phyloP scores from a whole-genome alignment of 2,113 vertebrate species.

The Hippocampus zosterae region DNA sequence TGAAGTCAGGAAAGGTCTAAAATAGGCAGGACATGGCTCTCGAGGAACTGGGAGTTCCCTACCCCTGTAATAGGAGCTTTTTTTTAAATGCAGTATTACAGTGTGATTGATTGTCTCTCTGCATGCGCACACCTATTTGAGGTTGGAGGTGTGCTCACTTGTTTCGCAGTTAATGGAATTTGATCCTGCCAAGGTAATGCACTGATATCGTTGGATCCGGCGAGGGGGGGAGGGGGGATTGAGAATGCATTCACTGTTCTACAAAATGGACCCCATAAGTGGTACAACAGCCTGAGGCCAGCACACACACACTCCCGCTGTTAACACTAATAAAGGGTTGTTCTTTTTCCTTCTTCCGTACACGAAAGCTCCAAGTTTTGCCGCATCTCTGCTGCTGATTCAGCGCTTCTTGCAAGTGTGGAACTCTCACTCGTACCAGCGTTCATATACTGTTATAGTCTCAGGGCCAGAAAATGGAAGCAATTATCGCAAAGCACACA shows the following conservation, averaged over 20 bases:
- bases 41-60: too few relatives aligned
- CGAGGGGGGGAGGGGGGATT: not conserved
- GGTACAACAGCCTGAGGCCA: slow-evolving; percentile 32
- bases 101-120: not conserved
- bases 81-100: not conserved
- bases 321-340: slow-evolving; percentile 8
- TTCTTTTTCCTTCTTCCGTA: slow-evolving; percentile 17
- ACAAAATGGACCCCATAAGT: slow-evolving; percentile 26
- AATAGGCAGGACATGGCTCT: too few relatives aligned
- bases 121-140: not conserved
- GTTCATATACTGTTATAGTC: slow-evolving; percentile 63
- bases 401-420: slow-evolving; percentile 42
- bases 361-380: slow-evolving; percentile 41
- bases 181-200: slow-evolving; percentile 17
- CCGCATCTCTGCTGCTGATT: slow-evolving; percentile 42
- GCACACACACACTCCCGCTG: slow-evolving; percentile 16
- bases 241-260: slow-evolving; percentile 2
- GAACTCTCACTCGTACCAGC: slow-evolving; percentile 48
- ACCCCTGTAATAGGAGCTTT: too few relatives aligned
- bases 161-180: not conserved
- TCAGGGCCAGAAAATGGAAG: slow-evolving; percentile 64
- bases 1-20: too few relatives aligned
- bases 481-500: slow-evolving; percentile 68
- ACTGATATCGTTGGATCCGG: slow-evolving; percentile 21
- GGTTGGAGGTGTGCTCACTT: not conserved